Evolutionary conservation across 30 jellyfish, hydroid and myxozoan genomes (phyloP).

Genomic region (Hydra vulgaris): DNA sequence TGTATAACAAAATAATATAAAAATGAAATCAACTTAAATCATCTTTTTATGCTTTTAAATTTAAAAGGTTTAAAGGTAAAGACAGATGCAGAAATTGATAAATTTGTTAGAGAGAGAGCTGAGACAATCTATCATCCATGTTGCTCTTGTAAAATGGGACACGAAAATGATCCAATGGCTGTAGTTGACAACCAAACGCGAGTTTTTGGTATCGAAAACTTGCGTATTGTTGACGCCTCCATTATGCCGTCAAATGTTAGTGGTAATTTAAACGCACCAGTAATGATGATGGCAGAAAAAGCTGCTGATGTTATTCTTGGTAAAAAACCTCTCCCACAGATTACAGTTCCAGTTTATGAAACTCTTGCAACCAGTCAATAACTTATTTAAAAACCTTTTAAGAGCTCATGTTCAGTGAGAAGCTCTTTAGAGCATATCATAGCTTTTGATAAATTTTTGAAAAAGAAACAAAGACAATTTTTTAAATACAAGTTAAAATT

Average conservation of each 20-base stretch:
- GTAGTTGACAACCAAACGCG: constrained; percentile 65
- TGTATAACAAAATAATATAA: no score
- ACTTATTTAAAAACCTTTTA: no score
- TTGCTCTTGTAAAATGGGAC: constrained; percentile 94
- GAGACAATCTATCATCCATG: constrained; percentile 92
- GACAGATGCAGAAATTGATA: constrained; percentile 81
- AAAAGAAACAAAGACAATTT: no score
- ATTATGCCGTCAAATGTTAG: constrained; percentile 76
- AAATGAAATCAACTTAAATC: no score
- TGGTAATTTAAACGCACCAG: constrained; percentile 84
- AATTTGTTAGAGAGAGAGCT: constrained; percentile 57
- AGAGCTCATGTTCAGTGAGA: no score
- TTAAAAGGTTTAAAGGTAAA: constrained; percentile 50
- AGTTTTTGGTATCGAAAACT: constrained; percentile 66
- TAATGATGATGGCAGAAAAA: constrained; percentile 84
- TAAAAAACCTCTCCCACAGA: constrained; percentile 42
- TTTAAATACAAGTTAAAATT: no score
- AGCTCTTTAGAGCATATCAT: no score
- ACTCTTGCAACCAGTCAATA: no score
- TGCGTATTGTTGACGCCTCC: constrained; percentile 89
- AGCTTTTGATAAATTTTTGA: no score
- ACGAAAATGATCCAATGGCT: constrained; percentile 59
- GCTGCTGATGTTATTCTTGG: constrained; percentile 74
- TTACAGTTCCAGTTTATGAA: constrained; percentile 66
- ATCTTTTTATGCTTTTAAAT: no score